phyloP scores from a whole-genome alignment of 1,140 invertebrate species.

The Babylonia areolata region DNA sequence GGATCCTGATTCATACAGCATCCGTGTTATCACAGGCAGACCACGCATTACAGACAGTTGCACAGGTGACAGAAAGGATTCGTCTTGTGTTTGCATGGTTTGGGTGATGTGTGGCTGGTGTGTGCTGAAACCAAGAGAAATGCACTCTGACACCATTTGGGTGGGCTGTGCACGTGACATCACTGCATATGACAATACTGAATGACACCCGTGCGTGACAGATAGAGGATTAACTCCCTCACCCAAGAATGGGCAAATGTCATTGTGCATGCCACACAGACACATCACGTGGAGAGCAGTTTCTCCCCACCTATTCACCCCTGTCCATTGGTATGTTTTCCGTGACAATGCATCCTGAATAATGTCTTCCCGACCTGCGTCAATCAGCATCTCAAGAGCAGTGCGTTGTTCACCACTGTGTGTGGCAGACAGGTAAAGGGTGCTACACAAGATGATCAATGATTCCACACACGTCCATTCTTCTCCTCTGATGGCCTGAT shows the following conservation, averaged over 20 bases:
- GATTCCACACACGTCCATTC: not conserved
- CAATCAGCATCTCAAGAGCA: not conserved
- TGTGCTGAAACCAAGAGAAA: not conserved
- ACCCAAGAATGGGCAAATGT: not conserved
- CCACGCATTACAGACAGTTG: not conserved
- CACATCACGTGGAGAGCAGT: not conserved
- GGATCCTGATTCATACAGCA: not conserved
- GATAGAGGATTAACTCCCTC: not conserved
- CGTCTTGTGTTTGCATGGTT: not conserved
- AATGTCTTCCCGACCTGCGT: not conserved
- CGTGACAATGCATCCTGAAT: not conserved
- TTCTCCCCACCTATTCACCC: not conserved
- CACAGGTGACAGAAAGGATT: not conserved
- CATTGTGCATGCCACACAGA: not conserved
- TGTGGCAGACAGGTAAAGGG: not conserved
- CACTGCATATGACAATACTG: not conserved
- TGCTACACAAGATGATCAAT: not conserved
- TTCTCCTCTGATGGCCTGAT: not conserved
- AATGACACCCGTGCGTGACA: not conserved
- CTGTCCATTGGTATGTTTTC: not conserved
- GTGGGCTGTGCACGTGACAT: not conserved
- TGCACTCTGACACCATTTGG: not conserved
- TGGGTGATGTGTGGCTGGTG: not conserved
- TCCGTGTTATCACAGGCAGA: not conserved
- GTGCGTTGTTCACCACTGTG: not conserved